A percentile compares a stretch with the other conserved stretches of the same genome.
These are phyloP conservation scores for Parasteatoda lunata DNA, from an alignment of 2,888 invertebrate genomes.

Conservation along the genomic window DNA sequence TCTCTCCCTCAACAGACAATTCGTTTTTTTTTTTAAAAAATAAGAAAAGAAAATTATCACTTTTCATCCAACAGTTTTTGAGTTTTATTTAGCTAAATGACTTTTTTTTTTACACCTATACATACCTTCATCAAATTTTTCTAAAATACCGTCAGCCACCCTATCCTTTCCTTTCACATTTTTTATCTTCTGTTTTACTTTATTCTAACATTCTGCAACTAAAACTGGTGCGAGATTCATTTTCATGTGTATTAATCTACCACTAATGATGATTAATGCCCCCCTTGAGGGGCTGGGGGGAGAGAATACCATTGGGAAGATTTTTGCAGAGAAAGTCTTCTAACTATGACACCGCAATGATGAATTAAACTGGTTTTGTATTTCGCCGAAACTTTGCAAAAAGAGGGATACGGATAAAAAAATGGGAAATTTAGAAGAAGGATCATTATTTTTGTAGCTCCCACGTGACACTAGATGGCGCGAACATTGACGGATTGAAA, in stretches of 20 bases:
- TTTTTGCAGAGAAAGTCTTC: slow-evolving; percentile 22
- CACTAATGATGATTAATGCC: slow-evolving; percentile 68
- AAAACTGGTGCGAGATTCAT: slow-evolving; percentile 46
- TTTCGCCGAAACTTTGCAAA: slow-evolving; percentile 32
- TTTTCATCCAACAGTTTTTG: slow-evolving; percentile 47
- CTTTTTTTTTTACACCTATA: slow-evolving; percentile 6
- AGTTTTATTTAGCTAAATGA: slow-evolving; percentile 59
- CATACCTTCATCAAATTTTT: slow-evolving; percentile 26
- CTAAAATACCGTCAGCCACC: slow-evolving; percentile 9
- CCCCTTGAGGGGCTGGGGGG: slow-evolving; percentile 9
- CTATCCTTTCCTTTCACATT: slow-evolving; percentile 17
- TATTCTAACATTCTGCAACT: background rate
- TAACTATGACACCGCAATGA: slow-evolving; percentile 62
- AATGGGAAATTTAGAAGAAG: slow-evolving; percentile 18
- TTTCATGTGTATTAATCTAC: slow-evolving; percentile 66
- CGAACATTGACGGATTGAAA: slow-evolving; percentile 21
- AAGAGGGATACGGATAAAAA: slow-evolving; percentile 2
- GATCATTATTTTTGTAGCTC: slow-evolving; percentile 63
- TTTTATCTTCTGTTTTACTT: slow-evolving; percentile 2
- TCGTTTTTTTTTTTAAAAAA: background rate
- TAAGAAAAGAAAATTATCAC: slow-evolving; percentile 52
- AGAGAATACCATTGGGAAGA: slow-evolving; percentile 9
- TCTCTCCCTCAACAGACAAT: slow-evolving; percentile 26
- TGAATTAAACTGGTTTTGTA: slow-evolving; percentile 67
- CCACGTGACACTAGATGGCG: slow-evolving; percentile 60